These are phyloP conservation scores for Nymphalis c-album DNA, from an alignment of 2,888 invertebrate species.

Conservation along the genomic window DNA sequence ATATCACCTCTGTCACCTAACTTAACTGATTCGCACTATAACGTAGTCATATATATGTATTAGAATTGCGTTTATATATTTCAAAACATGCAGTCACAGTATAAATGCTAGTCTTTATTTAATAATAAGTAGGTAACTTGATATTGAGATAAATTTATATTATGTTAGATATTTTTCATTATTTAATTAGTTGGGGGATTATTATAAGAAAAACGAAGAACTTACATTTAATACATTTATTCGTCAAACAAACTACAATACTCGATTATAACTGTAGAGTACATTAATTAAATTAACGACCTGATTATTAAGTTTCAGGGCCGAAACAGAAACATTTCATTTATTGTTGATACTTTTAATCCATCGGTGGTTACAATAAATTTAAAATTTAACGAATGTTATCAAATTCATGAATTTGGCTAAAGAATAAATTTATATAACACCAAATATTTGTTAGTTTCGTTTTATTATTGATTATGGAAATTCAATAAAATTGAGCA, in stretches of 20 bases:
- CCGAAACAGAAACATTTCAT: constrained; percentile 3
- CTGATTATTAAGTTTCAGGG: constrained; percentile 43
- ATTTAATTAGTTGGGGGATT: background rate
- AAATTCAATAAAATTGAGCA: background rate
- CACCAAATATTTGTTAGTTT: background rate
- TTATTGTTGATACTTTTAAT: background rate
- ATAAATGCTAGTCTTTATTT: background rate
- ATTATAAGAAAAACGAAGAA: constrained; percentile 1
- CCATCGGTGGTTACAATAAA: background rate
- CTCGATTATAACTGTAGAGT: constrained; percentile 35
- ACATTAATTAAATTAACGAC: constrained; percentile 44
- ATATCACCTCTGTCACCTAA: constrained; percentile 47
- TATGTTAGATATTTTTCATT: no score
- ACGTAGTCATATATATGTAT: background rate
- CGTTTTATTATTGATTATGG: background rate
- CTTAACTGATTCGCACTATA: constrained; percentile 7
- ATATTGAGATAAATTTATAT: no score
- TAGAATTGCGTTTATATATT: background rate
- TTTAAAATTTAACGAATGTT: background rate
- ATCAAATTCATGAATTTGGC: no score
- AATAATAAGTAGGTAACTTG: no score
- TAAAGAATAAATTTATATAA: background rate
- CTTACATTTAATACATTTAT: constrained; percentile 23
- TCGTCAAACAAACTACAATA: constrained; percentile 41
- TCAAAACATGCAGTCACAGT: background rate